Evolutionary conservation across 2,113 vertebrate genomes (phyloP), one percentile per base, ranked within the genome.

Genomic region (Gavialis gangeticus): DNA sequence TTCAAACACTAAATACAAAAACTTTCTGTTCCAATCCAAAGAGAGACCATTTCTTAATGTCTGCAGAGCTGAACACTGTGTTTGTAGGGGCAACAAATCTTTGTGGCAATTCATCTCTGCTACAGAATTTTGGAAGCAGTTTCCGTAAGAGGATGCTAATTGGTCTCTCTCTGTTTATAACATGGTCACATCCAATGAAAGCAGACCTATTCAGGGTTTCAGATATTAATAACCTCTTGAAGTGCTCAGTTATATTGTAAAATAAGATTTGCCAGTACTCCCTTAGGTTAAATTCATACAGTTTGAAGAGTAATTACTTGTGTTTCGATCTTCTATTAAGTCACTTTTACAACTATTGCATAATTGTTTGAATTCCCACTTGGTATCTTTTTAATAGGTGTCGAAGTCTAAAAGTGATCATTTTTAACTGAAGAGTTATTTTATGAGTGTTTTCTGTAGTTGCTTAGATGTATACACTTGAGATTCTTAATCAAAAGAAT

Each of bases 81-180:
- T 91, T 90, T 85, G 30, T 30, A 85, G 69, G 37, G 37, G 62
- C 76, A 80, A 86, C 85, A 90, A 76, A 89, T 85, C 66, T 81
- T 63, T 81, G 82, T 92, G 82, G 71, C 54, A 86, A 37, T 94
- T 93, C 8, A 16, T 86, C 75, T 86, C 82, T 96, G 82, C 75
- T 79, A 46, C 77, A 87, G 77, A 60, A 85, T 82, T 94, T 93
- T 94, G 88, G 28, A 56, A 76, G 88, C 66, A 76, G 57, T 79
- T 12, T 5, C 66, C 85, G 19, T 75, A 58, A 59, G 79, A 86
- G 16, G 30, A 16, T 59, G 28, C 79, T 73, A 91, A 80, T 66
- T 4, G 0, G 59, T 64, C n/a, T 64, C 46, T 46, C 56, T 89
- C 34, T 34, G 12, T 76, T 57, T 94, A 62, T 64, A 82, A 83